Evolutionary conservation across 2,888 invertebrate species (phyloP), one percentile per base, ranked within the genome.

Genomic region (Gisinianus flammeolus): DNA sequence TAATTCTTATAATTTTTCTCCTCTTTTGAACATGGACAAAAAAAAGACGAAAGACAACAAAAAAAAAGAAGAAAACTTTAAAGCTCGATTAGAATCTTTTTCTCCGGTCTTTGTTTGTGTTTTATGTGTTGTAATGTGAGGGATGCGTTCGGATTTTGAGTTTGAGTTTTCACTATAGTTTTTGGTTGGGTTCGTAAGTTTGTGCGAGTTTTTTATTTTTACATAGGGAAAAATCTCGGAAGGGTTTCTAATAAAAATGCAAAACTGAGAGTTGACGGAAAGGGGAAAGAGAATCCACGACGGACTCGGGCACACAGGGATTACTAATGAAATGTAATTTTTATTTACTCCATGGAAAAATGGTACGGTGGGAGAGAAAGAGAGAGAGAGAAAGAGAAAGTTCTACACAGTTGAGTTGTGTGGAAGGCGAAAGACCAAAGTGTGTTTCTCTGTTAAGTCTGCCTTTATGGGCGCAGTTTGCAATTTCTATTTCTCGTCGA

Each of bases 361-460:
- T 62, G 4, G 19, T 62, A n/a, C n/a, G 8, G 24, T n/a, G 24
- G 2, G 56, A 58, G 56, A 2, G 28, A 62, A 22, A 54, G 54
- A 1, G 52, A 66, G 52, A 24, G n/a, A 56, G 31, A 22, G 30
- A 30, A 16, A 58, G 58, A 31, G 58, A 33, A 22, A 30, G 71
- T 31, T 64, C 3, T 6, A n/a, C 28, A 26, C 30, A 30, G 26
- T n/a, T n/a, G n/a, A n/a, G n/a, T n/a, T n/a, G n/a, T n/a, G n/a
- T n/a, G n/a, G n/a, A n/a, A n/a, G n/a, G n/a, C 0, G 62, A 26
- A 28, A 22, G 56, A 12, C 22, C 12, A 72, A 30, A 73, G 62
- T 73, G 62, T 73, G 22, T 62, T 73, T 73, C 73, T 62, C 73
- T 73, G 62, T 62, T 62, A 56, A 62, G 58, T 12, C 35, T 35